Percentiles rank a stretch among this genome's conserved stretches.
These are phyloP conservation scores for Ginglymostoma cirratum DNA, from an alignment of 2,113 vertebrate genomes.

Conservation along the genomic window DNA sequence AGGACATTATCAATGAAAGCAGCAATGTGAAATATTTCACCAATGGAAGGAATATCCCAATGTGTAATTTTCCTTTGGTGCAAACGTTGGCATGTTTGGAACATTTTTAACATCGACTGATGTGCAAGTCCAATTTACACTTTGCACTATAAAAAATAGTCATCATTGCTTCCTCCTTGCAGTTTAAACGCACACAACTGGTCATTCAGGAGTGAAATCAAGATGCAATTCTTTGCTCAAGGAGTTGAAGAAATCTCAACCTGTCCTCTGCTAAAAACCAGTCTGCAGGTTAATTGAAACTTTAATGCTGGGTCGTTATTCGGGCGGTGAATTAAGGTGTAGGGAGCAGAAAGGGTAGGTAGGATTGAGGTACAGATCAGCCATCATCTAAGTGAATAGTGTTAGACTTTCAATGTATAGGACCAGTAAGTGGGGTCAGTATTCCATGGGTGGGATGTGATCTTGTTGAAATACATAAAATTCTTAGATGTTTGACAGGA, in stretches of 20 bases:
- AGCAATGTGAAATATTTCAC: background rate
- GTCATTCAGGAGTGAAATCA: background rate
- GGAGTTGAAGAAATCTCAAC: too few relatives aligned
- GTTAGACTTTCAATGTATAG: too few relatives aligned
- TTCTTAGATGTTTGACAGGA: background rate
- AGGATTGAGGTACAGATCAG: background rate
- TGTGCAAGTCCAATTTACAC: background rate
- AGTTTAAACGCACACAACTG: background rate
- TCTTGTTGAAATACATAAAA: background rate
- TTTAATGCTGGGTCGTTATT: background rate
- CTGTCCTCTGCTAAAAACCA: too few relatives aligned
- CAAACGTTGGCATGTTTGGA: background rate
- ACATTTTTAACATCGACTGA: background rate
- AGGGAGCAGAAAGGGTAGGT: background rate
- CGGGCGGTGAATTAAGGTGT: background rate
- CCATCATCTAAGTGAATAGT: too few relatives aligned
- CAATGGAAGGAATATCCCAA: background rate
- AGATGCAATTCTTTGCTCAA: background rate
- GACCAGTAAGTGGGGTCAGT: background rate
- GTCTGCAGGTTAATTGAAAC: background rate
- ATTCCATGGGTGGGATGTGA: background rate
- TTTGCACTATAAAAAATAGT: background rate
- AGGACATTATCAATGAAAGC: slow-evolving; percentile 10
- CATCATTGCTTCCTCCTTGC: background rate
- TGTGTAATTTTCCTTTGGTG: background rate